A percentile compares a stretch with the other conserved stretches of the same genome.
These are phyloP conservation scores for Penaeus monodon DNA, from an alignment of 2,888 invertebrate genomes.

Conservation along the genomic window DNA sequence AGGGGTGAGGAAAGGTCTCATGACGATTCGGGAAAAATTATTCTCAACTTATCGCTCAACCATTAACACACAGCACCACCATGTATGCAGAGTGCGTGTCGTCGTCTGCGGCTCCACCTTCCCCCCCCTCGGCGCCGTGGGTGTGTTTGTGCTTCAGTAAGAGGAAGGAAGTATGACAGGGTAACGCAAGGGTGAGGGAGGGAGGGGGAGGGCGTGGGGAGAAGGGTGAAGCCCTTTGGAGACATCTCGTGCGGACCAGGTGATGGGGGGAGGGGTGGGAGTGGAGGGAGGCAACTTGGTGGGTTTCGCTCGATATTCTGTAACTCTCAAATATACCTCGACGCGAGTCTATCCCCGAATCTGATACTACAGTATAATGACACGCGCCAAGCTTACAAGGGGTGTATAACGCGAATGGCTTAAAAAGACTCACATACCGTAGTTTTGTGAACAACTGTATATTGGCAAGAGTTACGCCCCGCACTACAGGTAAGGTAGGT, in stretches of 20 bases:
- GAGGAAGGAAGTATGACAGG: conserved; percentile 46
- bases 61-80: too few species aligned
- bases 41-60: too few species aligned
- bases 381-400: too few species aligned
- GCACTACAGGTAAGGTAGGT: not conserved
- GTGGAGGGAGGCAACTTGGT: not conserved
- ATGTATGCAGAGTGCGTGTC: too few species aligned
- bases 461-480: too few species aligned
- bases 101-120: too few species aligned
- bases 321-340: conserved; percentile 18
- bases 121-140: too few species aligned
- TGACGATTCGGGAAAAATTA: conserved; percentile 22
- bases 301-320: conserved; percentile 24
- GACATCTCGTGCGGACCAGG: conserved; percentile 12
- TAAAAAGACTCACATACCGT: too few species aligned
- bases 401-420: too few species aligned
- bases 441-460: too few species aligned
- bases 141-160: conserved; percentile 55
- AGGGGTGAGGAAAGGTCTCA: conserved; percentile 66
- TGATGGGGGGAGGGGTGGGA: not conserved
- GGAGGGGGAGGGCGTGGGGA: conserved; percentile 11
- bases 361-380: too few species aligned
- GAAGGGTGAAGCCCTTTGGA: conserved; percentile 18
- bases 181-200: conserved; percentile 62
- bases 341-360: not conserved